phyloP scores from a whole-genome alignment of 1,140 invertebrate species.

The Drosophila pseudoobscura region DNA sequence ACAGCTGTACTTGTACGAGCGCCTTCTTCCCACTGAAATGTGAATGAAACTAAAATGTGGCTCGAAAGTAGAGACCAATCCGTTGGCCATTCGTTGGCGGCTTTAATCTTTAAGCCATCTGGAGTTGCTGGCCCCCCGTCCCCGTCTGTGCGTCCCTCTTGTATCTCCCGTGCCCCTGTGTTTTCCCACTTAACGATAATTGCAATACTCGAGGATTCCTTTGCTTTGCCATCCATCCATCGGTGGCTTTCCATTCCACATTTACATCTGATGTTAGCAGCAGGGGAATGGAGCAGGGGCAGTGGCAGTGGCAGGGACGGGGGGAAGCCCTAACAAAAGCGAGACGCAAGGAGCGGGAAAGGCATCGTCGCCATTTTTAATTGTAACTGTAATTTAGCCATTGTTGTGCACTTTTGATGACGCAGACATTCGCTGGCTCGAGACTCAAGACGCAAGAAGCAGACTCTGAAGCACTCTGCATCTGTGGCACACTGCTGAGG shows the following conservation, averaged over 20 bases:
- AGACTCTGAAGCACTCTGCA: no score
- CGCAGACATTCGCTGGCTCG: conserved; percentile 41
- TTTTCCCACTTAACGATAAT: conserved; percentile 61
- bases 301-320: no score
- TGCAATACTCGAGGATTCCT: conserved; percentile 57
- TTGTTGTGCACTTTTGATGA: conserved; percentile 78
- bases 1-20: no score
- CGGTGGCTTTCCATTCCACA: conserved; percentile 19
- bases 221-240: conserved; percentile 8
- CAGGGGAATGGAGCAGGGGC: neutral
- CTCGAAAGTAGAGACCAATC: no score
- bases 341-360: conserved; percentile 32
- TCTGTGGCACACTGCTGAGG: no score
- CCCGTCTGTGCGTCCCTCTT: neutral
- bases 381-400: conserved; percentile 82
- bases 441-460: no score
- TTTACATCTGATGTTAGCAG: conserved; percentile 35
- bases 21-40: no score
- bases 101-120: conserved; percentile 28
- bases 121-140: conserved; percentile 21
- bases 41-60: no score
- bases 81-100: conserved; percentile 23
- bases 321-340: neutral
- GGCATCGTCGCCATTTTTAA: conserved; percentile 74
- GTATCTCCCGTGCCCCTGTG: neutral